Base-by-base conservation (phyloP, 2,797 vertebrate species). In the Artibeus lituratus region DNA sequence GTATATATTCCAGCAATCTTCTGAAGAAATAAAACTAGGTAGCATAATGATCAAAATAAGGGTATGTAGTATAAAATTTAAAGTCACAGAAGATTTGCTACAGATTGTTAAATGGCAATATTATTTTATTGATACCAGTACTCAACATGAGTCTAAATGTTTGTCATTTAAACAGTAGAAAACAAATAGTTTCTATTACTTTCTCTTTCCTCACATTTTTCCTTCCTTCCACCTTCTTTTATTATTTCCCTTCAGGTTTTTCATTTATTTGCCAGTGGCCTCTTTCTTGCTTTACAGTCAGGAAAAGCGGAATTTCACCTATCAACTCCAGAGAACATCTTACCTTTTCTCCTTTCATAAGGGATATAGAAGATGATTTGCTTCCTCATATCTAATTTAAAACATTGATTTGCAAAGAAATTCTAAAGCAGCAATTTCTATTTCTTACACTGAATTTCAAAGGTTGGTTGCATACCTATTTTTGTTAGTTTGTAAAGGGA, bases 401-500 rank as follows among this genome's bases (percentile, higher is more conserved):
- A 47, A 88, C 81, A 51, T 57, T 57, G 44, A 82, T 92, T 94
- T 92, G 10, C 65, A 90, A 90, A 86, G 74, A 88, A 85, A n/a
- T 77, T 83, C 37, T 62, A 76, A 59, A 81, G 80, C 57, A 73
- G n/a, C 53, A 72, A 65, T 95, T 74, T 87, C n/a, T 80, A 15
- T 67, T 95, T 97, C 57, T 92, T 70, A 74, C 3, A 0, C 62
- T 47, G 78, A n/a, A 32, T 92, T 88, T 86, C 62, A 88, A 62
- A 83, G 47, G 76, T 59, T 72, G 44, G 47, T 44, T 51, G 29
- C 19, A 24, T 47, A 74, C 70, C 89, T 94, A 87, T 88, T 94
- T 97, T 87, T 91, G 91, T 94, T 93, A 49, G n/a, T 90, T 95
- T 88, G 88, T 86, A 78, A 94, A 94, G 72, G 83, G 74, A 96